phyloP scores from a whole-genome alignment of 37 sponge, comb jelly and placozoan genomes.

The Corticium candelabrum region DNA sequence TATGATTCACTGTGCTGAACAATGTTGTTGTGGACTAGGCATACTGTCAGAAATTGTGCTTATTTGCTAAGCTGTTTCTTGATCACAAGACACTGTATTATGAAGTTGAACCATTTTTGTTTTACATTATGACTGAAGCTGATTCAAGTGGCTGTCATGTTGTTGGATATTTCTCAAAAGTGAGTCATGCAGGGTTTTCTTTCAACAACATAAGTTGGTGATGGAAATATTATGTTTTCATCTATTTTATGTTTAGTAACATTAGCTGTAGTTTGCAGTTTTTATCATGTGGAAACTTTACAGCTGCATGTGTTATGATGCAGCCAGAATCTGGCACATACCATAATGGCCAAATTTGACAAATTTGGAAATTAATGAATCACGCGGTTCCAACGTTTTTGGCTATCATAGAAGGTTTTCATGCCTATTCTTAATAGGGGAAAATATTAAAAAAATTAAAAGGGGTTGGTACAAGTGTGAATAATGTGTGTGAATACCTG shows the following conservation, averaged over 20 bases:
- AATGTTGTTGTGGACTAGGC: slow-evolving; percentile 10
- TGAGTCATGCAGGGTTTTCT: slow-evolving; percentile 12
- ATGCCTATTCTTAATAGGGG: too few species aligned
- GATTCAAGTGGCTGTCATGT: slow-evolving; percentile 60
- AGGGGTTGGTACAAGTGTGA: too few species aligned
- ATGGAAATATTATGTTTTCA: neutral
- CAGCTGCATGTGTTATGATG: too few species aligned
- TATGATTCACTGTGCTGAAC: neutral
- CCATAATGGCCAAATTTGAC: too few species aligned
- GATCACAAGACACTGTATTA: slow-evolving; percentile 96
- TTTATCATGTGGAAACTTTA: too few species aligned
- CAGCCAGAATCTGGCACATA: too few species aligned
- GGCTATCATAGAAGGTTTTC: too few species aligned
- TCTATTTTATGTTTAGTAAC: neutral
- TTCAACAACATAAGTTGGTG: neutral
- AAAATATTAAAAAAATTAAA: too few species aligned
- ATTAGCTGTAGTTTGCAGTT: too few species aligned
- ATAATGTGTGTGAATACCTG: too few species aligned
- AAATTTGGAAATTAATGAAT: too few species aligned
- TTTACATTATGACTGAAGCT: slow-evolving; percentile 75
- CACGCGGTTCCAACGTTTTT: too few species aligned
- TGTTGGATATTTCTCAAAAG: slow-evolving; percentile 96
- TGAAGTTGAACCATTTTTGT: slow-evolving; percentile 93
- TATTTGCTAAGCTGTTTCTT: slow-evolving; percentile 91
- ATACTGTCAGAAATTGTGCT: slow-evolving; percentile 92